phyloP scores from a whole-genome alignment of 2,797 vertebrate species.

The Mionectes olivaceus region DNA sequence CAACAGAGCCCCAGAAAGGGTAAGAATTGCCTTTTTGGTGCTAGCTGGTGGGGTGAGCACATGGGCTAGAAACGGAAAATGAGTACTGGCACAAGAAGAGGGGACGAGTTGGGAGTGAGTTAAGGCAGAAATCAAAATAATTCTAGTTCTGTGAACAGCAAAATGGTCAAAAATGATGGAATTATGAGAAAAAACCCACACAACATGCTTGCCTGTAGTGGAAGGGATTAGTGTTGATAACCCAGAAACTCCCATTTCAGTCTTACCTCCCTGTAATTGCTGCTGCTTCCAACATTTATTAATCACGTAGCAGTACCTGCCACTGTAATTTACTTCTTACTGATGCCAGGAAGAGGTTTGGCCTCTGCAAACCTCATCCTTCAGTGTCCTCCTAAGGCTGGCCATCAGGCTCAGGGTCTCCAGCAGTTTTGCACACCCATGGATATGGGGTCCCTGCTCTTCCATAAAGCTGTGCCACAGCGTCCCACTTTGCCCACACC shows the following conservation, averaged over 20 bases:
- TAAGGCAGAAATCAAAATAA: neutral
- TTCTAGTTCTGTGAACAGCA: neutral
- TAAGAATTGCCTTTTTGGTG: neutral
- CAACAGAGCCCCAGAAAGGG: neutral
- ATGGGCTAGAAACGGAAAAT: neutral
- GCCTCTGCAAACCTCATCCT: neutral
- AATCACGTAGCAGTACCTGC: neutral
- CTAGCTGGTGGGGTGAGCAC: neutral
- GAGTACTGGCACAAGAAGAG: neutral
- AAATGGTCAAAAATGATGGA: neutral
- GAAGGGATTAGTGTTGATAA: neutral
- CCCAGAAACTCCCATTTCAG: neutral
- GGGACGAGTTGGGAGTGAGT: neutral
- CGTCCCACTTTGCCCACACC: neutral
- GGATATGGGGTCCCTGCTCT: too few relatives aligned
- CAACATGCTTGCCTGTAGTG: neutral
- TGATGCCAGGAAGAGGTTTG: neutral
- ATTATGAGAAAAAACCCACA: neutral
- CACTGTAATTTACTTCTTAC: neutral
- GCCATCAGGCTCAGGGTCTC: neutral
- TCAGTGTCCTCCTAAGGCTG: neutral
- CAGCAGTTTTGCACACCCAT: accelerated
- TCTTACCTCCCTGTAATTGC: neutral
- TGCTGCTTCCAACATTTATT: neutral
- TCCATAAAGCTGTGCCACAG: neutral